Evolutionary conservation across 2,797 vertebrate genomes (phyloP).

Genomic region (Ptychobarbus kaznakovi): DNA sequence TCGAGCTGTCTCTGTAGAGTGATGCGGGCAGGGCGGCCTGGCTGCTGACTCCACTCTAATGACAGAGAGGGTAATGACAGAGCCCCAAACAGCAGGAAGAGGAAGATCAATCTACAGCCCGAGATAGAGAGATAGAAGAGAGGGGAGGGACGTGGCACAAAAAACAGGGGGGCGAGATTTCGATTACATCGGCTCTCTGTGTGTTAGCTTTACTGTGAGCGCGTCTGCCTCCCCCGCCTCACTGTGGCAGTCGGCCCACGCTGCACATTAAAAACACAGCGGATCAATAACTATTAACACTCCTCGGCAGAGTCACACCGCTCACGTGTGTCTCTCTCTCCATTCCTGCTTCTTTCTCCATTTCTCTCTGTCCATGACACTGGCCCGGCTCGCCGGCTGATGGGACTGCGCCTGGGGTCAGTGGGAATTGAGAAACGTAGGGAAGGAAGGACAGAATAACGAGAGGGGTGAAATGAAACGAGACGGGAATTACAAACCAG

Average conservation of each 20-base stretch:
- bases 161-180: conserved; percentile 73
- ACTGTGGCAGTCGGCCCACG: conserved; percentile 88
- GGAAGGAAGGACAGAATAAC: conserved; percentile 61
- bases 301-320: conserved; percentile 96
- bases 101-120: conserved; percentile 99
- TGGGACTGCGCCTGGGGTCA: conserved; percentile 84
- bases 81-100: conserved; percentile 99
- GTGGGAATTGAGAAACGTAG: conserved; percentile 87
- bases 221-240: conserved; percentile 70
- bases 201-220: conserved; percentile 94
- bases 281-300: conserved; percentile 99
- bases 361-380: conserved; percentile 73
- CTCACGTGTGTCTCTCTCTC: neutral
- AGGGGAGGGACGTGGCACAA: conserved; percentile 80
- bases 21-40: conserved; percentile 92
- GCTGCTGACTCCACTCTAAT: conserved; percentile 97
- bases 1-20: conserved; percentile 99
- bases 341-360: conserved; percentile 30
- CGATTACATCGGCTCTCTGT: conserved; percentile 85
- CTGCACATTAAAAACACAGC: conserved; percentile 94
- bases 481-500: conserved; percentile 85
- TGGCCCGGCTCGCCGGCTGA: conserved; percentile 92
- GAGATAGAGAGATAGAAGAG: conserved; percentile 87
- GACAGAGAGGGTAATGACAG: conserved; percentile 99
- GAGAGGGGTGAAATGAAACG: conserved; percentile 68